Evolutionary conservation across 2,113 vertebrate species (phyloP), one percentile per base, ranked within the genome.

Genomic region (Noturus placidus): DNA sequence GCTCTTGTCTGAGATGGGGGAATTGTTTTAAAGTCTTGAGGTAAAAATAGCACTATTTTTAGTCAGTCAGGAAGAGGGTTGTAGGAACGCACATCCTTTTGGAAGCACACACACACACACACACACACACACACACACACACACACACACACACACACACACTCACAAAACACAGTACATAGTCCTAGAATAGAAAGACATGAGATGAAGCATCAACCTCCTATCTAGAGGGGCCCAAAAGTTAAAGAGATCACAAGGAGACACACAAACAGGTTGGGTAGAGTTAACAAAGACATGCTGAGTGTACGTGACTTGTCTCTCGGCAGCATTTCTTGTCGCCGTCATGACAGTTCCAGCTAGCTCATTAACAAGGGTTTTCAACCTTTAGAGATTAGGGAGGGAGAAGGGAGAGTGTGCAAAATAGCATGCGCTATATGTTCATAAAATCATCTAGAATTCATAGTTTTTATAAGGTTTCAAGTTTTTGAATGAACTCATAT

Each of bases 281-380:
- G 56, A 69, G 1, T 56, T 76, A 70, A 86, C 84, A 79, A 70
- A 56, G 52, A 46, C n/a, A 54, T 83, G 56, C 57, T 22, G 86
- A 27, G 93, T 30, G 91, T 95, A 95, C 95, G 94, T 95, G 94
- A 94, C 93, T 90, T n/a, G 22, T 38, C 79, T 67, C 91, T 77
- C 67, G 89, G 78, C 92, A 91, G 80, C 70, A 88, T 83, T 91
- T 85, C 82, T 72, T 78, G 76, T 50, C 22, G 80, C 87, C 83
- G 82, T 81, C 72, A 72, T 33, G 80, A 50, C 54, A 19, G 33
- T 42, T 50, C 88, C 86, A 79, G 85, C 35, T 33, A 13, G 42
- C 52, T 79, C 17, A 56, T 56, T 33, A 52, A 19, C 5, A 1
- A 33, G 3, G 27, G 3, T 20, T 56, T 78, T 46, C 4, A 4